Evolutionary conservation across 2,113 vertebrate species (phyloP).

Genomic region (mouse (Mus musculus)): GRCm39 chr2:109134001-109134500

Average conservation of each 20-base stretch:
- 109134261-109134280: conserved; percentile 33
- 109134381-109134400: conserved; percentile 1
- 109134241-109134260: conserved; percentile 6
- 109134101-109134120: not conserved
- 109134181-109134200: not conserved
- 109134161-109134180: not conserved
- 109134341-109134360: conserved; percentile 10
- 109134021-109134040: not conserved
- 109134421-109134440: not conserved
- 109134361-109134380: not conserved
- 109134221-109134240: not conserved
- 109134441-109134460: not conserved
- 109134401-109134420: not conserved
- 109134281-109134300: not conserved
- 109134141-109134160: not conserved
- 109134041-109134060: not conserved
- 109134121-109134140: not conserved
- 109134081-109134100: not conserved
- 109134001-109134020: not conserved
- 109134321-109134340: not conserved
- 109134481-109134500: not conserved
- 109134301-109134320: not conserved
- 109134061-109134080: not conserved
- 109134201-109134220: not conserved
- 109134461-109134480: not conserved